phyloP scores from a whole-genome alignment of 2,888 invertebrate species.

The Temnothorax unifasciatus region DNA sequence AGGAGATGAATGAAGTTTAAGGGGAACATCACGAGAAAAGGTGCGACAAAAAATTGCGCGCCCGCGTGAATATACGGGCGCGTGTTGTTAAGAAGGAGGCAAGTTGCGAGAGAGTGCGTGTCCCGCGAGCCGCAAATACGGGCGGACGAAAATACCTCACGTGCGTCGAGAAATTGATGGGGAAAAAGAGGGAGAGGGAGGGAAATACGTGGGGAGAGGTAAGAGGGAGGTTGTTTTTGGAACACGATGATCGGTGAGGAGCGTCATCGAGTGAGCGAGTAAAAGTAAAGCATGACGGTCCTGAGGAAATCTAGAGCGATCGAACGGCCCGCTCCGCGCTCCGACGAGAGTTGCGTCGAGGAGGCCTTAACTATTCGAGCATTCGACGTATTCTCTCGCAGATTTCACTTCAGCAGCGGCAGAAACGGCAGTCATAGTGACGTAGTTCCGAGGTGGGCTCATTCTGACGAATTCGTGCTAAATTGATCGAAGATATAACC shows the following conservation, averaged over 20 bases:
- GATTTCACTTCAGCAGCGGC: conserved; percentile 37
- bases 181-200: conserved; percentile 45
- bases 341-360: conserved; percentile 27
- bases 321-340: conserved; percentile 36
- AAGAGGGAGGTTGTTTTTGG: conserved; percentile 61
- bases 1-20: background rate
- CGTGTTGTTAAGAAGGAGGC: conserved; percentile 55
- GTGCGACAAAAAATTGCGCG: conserved; percentile 25
- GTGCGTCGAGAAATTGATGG: conserved; percentile 73
- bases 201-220: conserved; percentile 48
- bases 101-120: conserved; percentile 72
- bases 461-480: conserved; percentile 31
- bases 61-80: conserved; percentile 11
- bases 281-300: conserved; percentile 62
- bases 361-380: conserved; percentile 29
- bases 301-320: conserved; percentile 56
- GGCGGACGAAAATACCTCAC: conserved; percentile 81
- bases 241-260: conserved; percentile 70
- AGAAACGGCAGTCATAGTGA: conserved; percentile 33
- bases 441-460: conserved; percentile 40
- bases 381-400: conserved; percentile 40
- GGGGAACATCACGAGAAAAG: conserved; percentile 14
- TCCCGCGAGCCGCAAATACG: conserved; percentile 73
- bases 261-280: conserved; percentile 65
- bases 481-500: background rate